Percentiles rank a stretch among this genome's conserved stretches.
phyloP scores from a whole-genome alignment of 2,113 vertebrate species.

The Herpailurus yagouaroundi region DNA sequence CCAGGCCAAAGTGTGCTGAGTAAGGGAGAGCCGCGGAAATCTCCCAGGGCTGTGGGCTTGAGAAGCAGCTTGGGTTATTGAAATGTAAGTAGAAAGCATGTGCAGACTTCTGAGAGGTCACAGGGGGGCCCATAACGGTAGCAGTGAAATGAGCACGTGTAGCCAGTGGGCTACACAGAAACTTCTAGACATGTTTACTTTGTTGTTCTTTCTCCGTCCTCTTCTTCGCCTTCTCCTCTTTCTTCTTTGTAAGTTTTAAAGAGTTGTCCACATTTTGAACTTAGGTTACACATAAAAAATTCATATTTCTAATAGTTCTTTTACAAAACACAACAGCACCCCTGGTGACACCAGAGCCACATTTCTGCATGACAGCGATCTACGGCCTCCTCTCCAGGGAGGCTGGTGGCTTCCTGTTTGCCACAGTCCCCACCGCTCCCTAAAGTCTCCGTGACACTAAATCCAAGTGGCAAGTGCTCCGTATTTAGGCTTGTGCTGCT shows the following conservation, averaged over 20 bases:
- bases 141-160: not conserved
- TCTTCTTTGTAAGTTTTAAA: not conserved
- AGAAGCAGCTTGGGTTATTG: not conserved
- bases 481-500: not conserved
- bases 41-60: not conserved
- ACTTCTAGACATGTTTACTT: not conserved
- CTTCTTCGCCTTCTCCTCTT: not conserved
- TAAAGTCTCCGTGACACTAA: not conserved
- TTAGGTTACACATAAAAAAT: not conserved
- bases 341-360: not conserved
- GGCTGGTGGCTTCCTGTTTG: not conserved
- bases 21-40: not conserved
- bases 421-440: not conserved
- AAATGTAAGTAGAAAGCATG: not conserved
- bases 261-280: not conserved
- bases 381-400: not conserved
- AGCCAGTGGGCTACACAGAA: not conserved
- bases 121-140: not conserved
- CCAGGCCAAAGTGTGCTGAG: not conserved
- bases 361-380: not conserved
- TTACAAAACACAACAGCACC: too few species aligned
- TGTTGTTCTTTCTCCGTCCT: not conserved
- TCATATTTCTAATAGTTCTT: not conserved
- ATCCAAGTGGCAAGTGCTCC: not conserved
- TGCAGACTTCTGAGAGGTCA: not conserved